Evolutionary conservation across 1,140 invertebrate genomes (phyloP), one percentile per base, ranked within the genome.

Genomic region (Cyphomyrmex costatus): DNA sequence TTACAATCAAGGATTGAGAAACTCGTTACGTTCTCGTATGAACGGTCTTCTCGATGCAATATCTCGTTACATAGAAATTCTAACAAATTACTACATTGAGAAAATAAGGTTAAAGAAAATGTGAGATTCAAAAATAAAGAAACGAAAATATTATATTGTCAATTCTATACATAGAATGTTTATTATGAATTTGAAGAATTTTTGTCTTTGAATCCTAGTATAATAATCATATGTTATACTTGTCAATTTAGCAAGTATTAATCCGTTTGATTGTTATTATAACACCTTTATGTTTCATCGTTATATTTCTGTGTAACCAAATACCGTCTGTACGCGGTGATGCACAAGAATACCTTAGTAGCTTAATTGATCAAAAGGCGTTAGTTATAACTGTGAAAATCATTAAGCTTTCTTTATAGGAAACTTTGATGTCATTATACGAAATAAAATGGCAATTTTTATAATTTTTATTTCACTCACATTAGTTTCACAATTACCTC

Each of bases 301-400:
- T 56, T 19, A 16, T 24, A 7, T 21, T 46, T n/a, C 12, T 27
- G 12, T 53, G 49, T 70, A 70, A 36, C n/a, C n/a, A 19, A 66
- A 65, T 21, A 70, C 21, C 49, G 21, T 27, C 21, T 56, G 24
- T 49, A 56, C 7, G 16, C 16, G 49, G 21, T 68, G 27, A 80
- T n/a, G 21, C 10, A 42, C 46, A 70, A 36, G 63, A 33, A 70
- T 80, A 49, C n/a, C 70, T 56, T 14, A 56, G 24, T 27, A 60
- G 36, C 14, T 85, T 77, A 66, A 66, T 58, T 89, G 88, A 87
- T 90, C 86, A 89, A 90, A 90, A 73, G 60, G 49, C 73, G 65
- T 49, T n/a, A 56, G 60, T 2, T 68, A 30, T 42, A 51, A 10
- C 36, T 19, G 12, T 78, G 60, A 42, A 78, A 60, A 49, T 89